Percentiles rank a stretch among this genome's conserved stretches.
Evolutionary conservation across 2,888 invertebrate species (phyloP).

Genomic region (Coelopa pilipes): DNA sequence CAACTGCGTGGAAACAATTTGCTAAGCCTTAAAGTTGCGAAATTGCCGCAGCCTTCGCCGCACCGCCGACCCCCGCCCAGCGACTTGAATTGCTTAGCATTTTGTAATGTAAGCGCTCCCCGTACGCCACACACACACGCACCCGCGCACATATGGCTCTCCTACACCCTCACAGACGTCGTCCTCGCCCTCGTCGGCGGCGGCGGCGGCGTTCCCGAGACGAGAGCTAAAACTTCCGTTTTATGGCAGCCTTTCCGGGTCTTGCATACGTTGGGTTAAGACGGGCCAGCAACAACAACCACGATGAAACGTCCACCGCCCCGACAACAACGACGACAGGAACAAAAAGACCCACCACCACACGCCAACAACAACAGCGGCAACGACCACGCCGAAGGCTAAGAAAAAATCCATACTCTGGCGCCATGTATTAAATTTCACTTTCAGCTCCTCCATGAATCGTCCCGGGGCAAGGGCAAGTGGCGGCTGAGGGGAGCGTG

Average conservation of each 20-base stretch:
- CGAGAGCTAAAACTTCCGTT: too few relatives aligned
- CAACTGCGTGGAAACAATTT: constrained; percentile 34
- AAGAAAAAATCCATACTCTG: constrained; percentile 26
- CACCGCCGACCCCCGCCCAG: background rate
- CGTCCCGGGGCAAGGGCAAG: background rate
- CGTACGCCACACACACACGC: constrained; percentile 5
- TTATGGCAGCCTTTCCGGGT: too few relatives aligned
- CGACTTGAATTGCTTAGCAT: constrained; percentile 6
- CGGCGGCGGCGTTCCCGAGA: too few relatives aligned
- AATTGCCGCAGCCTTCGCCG: constrained; percentile 14
- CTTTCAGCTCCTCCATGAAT: constrained; percentile 19
- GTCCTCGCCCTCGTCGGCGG: too few relatives aligned
- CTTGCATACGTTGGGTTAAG: too few relatives aligned
- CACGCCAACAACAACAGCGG: too few relatives aligned
- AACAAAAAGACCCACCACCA: too few relatives aligned
- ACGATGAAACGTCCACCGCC: too few relatives aligned
- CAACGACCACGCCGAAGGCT: too few relatives aligned
- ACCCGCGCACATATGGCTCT: background rate
- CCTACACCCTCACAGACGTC: background rate
- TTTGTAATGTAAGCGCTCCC: background rate
- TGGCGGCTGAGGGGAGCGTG: too few relatives aligned
- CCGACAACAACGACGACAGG: too few relatives aligned
- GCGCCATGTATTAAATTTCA: constrained; percentile 36
- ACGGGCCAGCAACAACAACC: too few relatives aligned
- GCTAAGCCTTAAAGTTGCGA: constrained; percentile 33